These are phyloP conservation scores for Hypomesus transpacificus DNA, from an alignment of 2,113 vertebrate species.

Conservation along the genomic window DNA sequence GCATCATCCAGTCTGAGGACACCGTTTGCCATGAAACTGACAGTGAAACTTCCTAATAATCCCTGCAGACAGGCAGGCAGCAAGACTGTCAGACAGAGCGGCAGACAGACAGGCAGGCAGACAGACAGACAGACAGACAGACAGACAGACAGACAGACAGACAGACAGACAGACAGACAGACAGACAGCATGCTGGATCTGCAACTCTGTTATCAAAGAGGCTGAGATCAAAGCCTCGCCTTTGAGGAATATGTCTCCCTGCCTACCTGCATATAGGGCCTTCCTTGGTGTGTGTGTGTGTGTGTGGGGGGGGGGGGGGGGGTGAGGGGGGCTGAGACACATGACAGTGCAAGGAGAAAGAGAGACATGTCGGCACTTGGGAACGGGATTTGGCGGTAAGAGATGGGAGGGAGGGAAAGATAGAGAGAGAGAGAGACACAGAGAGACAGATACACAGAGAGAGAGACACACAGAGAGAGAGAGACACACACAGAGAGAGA, in stretches of 20 bases:
- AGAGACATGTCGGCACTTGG: neutral
- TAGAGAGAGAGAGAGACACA: slow-evolving; percentile 49
- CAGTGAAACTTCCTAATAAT: too few species aligned
- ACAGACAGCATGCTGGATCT: neutral
- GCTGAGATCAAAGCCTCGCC: slow-evolving; percentile 30
- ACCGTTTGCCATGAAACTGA: too few species aligned
- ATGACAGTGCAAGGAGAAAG: neutral
- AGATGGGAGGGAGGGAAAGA: slow-evolving; percentile 32
- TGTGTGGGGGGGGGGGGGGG: neutral
- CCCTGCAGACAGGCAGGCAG: neutral
- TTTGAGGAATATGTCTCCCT: slow-evolving; percentile 8
- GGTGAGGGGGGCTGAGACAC: neutral
- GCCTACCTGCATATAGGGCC: slow-evolving; percentile 2
- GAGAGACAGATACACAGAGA: too few species aligned
- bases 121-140: neutral
- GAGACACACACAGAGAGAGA: slow-evolving; percentile 51
- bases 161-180: neutral
- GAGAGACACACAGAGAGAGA: slow-evolving; percentile 46
- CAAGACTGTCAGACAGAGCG: neutral
- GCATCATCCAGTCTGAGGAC: too few species aligned
- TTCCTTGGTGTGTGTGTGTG: neutral
- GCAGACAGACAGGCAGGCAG: neutral
- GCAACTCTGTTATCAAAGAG: slow-evolving; percentile 32
- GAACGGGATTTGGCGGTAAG: slow-evolving; percentile 48
- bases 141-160: neutral